phyloP scores from a whole-genome alignment of 1,140 invertebrate species.

The Grapholita molesta region DNA sequence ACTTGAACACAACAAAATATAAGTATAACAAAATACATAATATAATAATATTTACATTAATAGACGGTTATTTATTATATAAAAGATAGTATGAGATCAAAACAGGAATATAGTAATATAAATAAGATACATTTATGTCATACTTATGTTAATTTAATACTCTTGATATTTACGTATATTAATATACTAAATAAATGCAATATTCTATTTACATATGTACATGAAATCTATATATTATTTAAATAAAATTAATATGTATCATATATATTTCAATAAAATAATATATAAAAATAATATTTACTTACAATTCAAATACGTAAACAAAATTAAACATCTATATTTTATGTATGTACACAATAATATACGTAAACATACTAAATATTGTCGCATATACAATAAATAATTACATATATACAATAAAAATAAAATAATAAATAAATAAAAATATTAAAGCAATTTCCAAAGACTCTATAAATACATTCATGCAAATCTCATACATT shows the following conservation, averaged over 20 bases:
- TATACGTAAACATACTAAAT: conserved; percentile 24
- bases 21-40: conserved; percentile 30
- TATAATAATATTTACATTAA: conserved; percentile 22
- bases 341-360: conserved; percentile 26
- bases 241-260: conserved; percentile 21
- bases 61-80: conserved; percentile 24
- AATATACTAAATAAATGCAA: conserved; percentile 50
- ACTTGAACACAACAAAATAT: conserved; percentile 28
- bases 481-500: conserved; percentile 26
- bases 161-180: conserved; percentile 15
- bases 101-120: conserved; percentile 29
- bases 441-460: conserved; percentile 56
- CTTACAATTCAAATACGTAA: conserved; percentile 26
- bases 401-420: conserved; percentile 25
- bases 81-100: conserved; percentile 12
- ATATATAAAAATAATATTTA: conserved; percentile 25
- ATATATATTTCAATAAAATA: conserved; percentile 30
- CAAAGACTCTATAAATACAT: conserved; percentile 48
- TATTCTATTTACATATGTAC: conserved; percentile 64
- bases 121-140: conserved; percentile 41
- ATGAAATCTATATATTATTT: conserved; percentile 31
- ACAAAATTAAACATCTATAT: conserved; percentile 29
- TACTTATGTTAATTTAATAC: conserved; percentile 32
- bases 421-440: conserved; percentile 26
- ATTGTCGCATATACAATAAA: conserved; percentile 18